Percentiles rank a stretch among this genome's conserved stretches.
These are phyloP conservation scores for Papilio aristodemus DNA, from an alignment of 1,140 invertebrate species.

Conservation along the genomic window DNA sequence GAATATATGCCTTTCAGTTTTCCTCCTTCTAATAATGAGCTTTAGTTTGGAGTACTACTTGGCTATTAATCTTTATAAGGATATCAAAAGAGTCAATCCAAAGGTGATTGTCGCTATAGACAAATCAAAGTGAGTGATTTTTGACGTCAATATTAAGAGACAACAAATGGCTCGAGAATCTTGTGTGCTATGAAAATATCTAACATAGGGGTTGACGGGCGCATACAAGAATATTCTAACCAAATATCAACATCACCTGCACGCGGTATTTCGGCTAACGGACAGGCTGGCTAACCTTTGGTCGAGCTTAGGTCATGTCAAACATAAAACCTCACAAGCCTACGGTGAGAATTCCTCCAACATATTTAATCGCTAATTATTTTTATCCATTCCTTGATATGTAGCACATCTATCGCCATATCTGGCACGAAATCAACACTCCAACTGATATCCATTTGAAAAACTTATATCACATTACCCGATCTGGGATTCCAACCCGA, in stretches of 20 bases:
- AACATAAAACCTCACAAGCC: not conserved
- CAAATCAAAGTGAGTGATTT: constrained; percentile 9
- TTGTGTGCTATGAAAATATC: not conserved
- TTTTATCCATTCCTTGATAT: no score
- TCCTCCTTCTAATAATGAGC: no score
- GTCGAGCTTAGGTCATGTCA: constrained; percentile 2
- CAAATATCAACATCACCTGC: constrained; percentile 9
- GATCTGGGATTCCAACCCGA: no score
- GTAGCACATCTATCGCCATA: no score
- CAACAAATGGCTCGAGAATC: not conserved
- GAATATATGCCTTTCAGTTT: no score
- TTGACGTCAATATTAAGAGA: not conserved
- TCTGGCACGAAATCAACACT: no score
- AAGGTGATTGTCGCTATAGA: not conserved
- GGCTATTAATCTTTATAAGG: no score
- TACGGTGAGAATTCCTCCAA: not conserved
- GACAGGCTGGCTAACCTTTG: constrained; percentile 7
- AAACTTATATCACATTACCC: no score
- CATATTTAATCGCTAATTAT: not conserved
- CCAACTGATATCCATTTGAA: no score
- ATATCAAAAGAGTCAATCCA: not conserved
- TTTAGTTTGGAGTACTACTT: no score
- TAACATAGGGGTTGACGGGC: constrained; percentile 3
- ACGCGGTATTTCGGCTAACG: not conserved
- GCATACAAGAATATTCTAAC: constrained; percentile 4